Percentiles rank a stretch among this genome's conserved stretches.
These are phyloP conservation scores for Desmodus rotundus DNA, from an alignment of 2,113 vertebrate species.

Conservation along the genomic window DNA sequence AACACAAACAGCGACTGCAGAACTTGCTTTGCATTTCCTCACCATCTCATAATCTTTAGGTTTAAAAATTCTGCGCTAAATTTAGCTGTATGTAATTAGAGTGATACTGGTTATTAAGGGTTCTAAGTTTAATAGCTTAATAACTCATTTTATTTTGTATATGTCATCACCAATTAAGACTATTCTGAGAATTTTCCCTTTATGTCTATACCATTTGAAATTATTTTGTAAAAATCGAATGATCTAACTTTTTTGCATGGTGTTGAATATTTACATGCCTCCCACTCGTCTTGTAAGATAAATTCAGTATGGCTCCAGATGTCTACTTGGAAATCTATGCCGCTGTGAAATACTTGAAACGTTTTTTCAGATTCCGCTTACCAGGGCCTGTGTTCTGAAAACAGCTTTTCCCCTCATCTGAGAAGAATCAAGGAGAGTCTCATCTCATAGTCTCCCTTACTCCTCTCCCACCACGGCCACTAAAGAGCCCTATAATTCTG, in stretches of 20 bases:
- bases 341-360: background rate
- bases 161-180: background rate
- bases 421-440: background rate
- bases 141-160: background rate
- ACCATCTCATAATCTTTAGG: background rate
- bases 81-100: constrained; percentile 1
- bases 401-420: background rate
- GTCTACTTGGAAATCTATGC: background rate
- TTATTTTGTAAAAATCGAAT: background rate
- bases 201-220: background rate
- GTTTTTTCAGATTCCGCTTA: background rate
- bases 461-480: background rate
- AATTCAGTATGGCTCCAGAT: background rate
- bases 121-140: background rate
- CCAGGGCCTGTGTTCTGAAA: background rate
- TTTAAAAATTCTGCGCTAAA: constrained; percentile 1
- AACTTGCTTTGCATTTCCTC: background rate
- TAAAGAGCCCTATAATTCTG: background rate
- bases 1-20: background rate
- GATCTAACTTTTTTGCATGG: background rate
- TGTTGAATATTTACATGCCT: background rate
- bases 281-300: background rate
- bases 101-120: background rate
- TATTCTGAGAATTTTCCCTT: background rate
- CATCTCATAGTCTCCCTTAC: background rate